Percentiles rank a stretch among this genome's conserved stretches.
phyloP scores from a whole-genome alignment of 2,113 vertebrate species.

The Notarius quadriscutis region DNA sequence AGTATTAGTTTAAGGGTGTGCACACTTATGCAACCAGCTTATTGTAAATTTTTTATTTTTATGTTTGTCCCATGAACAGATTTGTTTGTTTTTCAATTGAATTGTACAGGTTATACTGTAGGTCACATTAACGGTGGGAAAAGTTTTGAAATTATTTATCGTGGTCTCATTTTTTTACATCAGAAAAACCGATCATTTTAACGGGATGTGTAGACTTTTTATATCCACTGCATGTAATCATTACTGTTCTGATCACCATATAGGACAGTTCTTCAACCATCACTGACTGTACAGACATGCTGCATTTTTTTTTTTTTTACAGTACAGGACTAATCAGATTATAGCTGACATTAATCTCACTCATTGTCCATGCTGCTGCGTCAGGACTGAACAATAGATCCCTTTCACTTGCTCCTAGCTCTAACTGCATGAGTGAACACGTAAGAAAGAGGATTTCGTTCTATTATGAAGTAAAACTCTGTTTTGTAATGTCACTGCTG shows the following conservation, averaged over 20 bases:
- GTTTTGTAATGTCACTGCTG: conserved; percentile 1
- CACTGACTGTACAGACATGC: conserved; percentile 31
- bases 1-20: no score
- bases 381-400: conserved; percentile 37
- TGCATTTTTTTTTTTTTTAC: conserved; percentile 6
- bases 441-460: neutral
- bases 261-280: neutral
- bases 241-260: neutral
- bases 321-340: conserved; percentile 63
- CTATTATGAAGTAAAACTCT: neutral
- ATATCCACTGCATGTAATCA: neutral
- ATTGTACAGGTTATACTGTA: no score
- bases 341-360: conserved; percentile 54
- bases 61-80: no score
- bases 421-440: neutral
- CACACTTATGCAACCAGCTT: no score
- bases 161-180: no score
- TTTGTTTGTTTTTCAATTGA: no score
- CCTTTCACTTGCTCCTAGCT: neutral
- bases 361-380: conserved; percentile 14
- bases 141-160: no score
- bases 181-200: no score
- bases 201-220: no score
- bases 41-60: no score
- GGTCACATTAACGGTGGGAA: no score